Evolutionary conservation across 2,113 vertebrate genomes (phyloP), one percentile per base, ranked within the genome.

Genomic region (Thalassarche chlororhynchos): DNA sequence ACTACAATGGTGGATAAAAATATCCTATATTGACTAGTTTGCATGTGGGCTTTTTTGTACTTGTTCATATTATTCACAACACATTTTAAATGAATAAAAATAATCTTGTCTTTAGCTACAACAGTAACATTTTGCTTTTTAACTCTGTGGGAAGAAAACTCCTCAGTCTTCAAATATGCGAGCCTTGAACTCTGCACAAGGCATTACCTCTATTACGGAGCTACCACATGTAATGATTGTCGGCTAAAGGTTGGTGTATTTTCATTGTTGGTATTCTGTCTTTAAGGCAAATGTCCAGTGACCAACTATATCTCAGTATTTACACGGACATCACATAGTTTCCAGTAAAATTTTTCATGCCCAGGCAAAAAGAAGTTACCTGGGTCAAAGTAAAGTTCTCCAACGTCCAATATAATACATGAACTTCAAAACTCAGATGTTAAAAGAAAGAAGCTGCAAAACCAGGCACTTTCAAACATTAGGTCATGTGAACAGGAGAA

Each of bases 341-440:
- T 85, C 40, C 62, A 69, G 28, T 3, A 12, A 93, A 62, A 28
- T 26, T 87, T 91, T 93, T 78, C 58, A 78, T 57, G 69, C 47
- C 74, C 79, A 89, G 80, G 78, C 52, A 93, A 96, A 97, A 92
- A 89, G 58, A 97, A 96, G 68, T 81, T 80, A 85, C 69, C 51
- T 77, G 55, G 38, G 40, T 82, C 38, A 81, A 88, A 94, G 60
- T 51, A 87, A 96, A 93, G 34, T 31, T 28, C 87, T 94, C 61
- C 66, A 7, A 90, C 96, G 64, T 66, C 91, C 85, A 94, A 96
- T 77, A 66, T 17, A 91, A 87, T 20, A 86, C 61, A 69, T 34
- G 74, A 95, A 87, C 81, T 68, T 89, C 84, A 95, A 87, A 94
- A 86, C 17, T 74, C 77, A 34, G 36, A 61, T 10, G 36, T 85